Evolutionary conservation across 2,797 vertebrate species (phyloP).

Genomic region (Microtus obscurus): DNA sequence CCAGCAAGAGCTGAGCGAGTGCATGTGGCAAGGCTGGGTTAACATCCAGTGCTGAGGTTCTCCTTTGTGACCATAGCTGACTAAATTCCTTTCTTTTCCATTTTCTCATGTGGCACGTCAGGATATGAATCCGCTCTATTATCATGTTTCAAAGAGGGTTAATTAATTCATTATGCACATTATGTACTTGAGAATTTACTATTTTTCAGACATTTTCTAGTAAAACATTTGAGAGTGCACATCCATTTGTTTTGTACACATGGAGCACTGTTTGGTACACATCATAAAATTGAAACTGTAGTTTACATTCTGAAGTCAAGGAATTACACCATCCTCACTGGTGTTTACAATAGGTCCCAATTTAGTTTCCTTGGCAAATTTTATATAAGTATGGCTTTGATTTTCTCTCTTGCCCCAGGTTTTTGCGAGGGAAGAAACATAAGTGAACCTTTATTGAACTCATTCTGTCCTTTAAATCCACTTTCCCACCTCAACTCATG

Average conservation of each 20-base stretch:
- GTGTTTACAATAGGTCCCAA: slow-evolving; percentile 81
- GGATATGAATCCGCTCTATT: slow-evolving; percentile 68
- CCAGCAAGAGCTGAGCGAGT: slow-evolving; percentile 16
- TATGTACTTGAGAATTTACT: slow-evolving; percentile 79
- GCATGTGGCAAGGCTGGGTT: not conserved
- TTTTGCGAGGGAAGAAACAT: slow-evolving; percentile 78
- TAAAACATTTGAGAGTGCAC: slow-evolving; percentile 75
- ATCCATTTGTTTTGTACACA: slow-evolving; percentile 82
- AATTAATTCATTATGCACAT: slow-evolving; percentile 80
- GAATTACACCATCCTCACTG: slow-evolving; percentile 79
- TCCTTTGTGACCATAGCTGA: slow-evolving; percentile 30
- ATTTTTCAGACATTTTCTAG: slow-evolving; percentile 81
- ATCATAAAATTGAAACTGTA: slow-evolving; percentile 82
- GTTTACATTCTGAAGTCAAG: slow-evolving; percentile 81
- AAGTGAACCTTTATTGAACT: slow-evolving; percentile 78
- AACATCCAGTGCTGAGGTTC: slow-evolving; percentile 41
- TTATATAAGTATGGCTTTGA: slow-evolving; percentile 81
- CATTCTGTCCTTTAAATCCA: slow-evolving; percentile 77
- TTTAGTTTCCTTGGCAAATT: slow-evolving; percentile 81
- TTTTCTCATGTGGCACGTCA: slow-evolving; percentile 77
- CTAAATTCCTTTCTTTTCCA: slow-evolving; percentile 70
- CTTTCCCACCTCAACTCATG: slow-evolving; percentile 74
- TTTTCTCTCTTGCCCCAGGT: slow-evolving; percentile 66
- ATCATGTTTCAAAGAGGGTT: slow-evolving; percentile 81
- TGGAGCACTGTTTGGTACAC: slow-evolving; percentile 78